Base-by-base conservation (phyloP, 2,888 invertebrate genomes). In the Agrotis clavis region DNA sequence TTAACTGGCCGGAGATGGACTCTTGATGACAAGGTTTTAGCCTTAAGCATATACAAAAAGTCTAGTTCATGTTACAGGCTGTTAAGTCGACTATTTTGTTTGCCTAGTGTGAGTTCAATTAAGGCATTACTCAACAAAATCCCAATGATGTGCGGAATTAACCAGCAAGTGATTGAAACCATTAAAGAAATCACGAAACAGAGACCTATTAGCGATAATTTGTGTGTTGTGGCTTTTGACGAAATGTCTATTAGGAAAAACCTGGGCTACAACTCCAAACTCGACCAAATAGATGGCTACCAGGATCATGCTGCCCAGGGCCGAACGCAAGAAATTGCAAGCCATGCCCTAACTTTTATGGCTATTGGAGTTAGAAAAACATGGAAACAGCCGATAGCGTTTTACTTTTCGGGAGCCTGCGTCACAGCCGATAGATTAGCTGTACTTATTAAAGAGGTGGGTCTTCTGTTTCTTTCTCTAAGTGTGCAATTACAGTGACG, bases 41-140 rank as follows among this genome's bases (percentile, higher is more conserved):
- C 41, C 21, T 21, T 64, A 53, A 53, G 53, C 41, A 64, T 64
- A 35, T 64, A 64, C 4, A 53, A 64, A 53, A 64, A 51, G 35
- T 63, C 51, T 51, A 64, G 53, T 13, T 35, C 53, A 19, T 64
- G 64, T 18, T 53, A 64, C 18, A 53, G 19, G 53, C 41, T 64
- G 21, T 53, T 64, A 53, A 18, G 21, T 19, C 7, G 41, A 50
- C 16, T 53, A 53, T 64, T 64, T 64, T 64, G 51, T 64, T 64
- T 64, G 64, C 51, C 53, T 64, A 64, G 41, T 50, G 51, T 64
- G 18, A 64, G 53, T 50, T 53, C 53, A 64, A 18, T 64, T 3
- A 53, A 64, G 21, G 35, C 21, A 18, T 41, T 41, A 53, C 18
- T 53, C 5, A 64, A 53, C 18, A 51, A 64, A 51, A 64, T 53